Evolutionary conservation across 2,888 invertebrate species (phyloP).

Genomic region (Nomada fucata): DNA sequence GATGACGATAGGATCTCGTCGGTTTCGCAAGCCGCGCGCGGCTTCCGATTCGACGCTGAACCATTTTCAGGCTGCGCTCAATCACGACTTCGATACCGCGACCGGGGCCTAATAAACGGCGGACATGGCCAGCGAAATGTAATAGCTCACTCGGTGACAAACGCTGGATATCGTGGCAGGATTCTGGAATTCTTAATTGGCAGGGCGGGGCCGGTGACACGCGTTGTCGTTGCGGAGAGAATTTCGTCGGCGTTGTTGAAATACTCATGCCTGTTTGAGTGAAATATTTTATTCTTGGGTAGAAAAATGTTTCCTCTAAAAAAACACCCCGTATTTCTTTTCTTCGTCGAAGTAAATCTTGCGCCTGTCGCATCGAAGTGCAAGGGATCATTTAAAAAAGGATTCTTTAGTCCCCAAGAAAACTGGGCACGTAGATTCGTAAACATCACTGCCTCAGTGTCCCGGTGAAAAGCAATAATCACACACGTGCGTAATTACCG

Average conservation of each 20-base stretch:
- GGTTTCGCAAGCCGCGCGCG: conserved; percentile 63
- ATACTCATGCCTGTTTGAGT: not conserved
- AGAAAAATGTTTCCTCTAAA: not conserved
- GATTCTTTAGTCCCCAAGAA: not conserved
- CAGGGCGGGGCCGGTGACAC: not conserved
- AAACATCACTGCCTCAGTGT: not conserved
- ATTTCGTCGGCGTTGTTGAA: too few relatives aligned
- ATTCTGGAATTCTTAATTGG: not conserved
- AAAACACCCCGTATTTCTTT: not conserved
- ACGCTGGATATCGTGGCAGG: not conserved
- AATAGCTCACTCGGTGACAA: not conserved
- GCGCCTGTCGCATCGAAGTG: not conserved
- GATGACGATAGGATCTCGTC: conserved; percentile 66
- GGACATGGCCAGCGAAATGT: conserved; percentile 29
- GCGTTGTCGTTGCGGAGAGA: too few relatives aligned
- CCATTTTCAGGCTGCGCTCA: conserved; percentile 44
- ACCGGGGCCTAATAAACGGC: conserved; percentile 30
- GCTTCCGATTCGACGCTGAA: conserved; percentile 30
- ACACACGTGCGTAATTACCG: conserved; percentile 15
- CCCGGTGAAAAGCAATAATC: not conserved
- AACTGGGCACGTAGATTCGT: not conserved
- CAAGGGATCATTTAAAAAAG: too few relatives aligned
- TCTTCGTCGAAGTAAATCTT: not conserved
- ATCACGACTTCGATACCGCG: conserved; percentile 54
- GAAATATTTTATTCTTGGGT: not conserved